Evolutionary conservation across 2,113 vertebrate species (phyloP).

Genomic region (Chionomys nivalis): DNA sequence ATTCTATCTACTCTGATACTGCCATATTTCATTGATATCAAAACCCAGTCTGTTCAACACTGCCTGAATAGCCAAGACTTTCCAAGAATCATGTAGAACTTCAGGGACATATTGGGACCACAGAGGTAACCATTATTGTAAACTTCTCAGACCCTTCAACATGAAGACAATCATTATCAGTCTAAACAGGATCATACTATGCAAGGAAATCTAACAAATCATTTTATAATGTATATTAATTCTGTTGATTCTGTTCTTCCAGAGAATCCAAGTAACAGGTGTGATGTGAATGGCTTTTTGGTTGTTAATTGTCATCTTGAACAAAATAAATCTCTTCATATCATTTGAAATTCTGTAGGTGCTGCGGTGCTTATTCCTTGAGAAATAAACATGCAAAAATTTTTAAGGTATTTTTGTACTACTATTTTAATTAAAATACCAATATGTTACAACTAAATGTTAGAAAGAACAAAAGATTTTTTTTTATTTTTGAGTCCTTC

Average conservation of each 20-base stretch:
- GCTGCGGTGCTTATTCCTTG: background rate
- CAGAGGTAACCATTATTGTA: background rate
- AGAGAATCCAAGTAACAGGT: background rate
- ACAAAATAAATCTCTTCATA: background rate
- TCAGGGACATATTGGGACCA: background rate
- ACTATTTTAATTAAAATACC: background rate
- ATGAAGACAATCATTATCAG: background rate
- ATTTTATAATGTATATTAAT: background rate
- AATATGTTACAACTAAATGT: background rate
- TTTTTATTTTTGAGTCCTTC: background rate
- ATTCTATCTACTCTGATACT: background rate
- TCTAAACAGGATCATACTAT: background rate
- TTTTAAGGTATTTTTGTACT: background rate
- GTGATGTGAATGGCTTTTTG: background rate
- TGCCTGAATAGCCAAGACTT: background rate
- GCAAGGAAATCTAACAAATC: background rate
- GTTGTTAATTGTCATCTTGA: background rate
- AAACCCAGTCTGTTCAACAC: background rate
- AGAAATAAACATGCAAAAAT: background rate
- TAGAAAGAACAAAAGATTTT: background rate
- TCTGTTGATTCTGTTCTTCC: background rate
- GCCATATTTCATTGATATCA: background rate
- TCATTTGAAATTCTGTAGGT: slow-evolving; percentile 19
- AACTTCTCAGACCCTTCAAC: background rate
- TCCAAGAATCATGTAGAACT: background rate